A percentile compares a stretch with the other conserved stretches of the same genome.
These are phyloP conservation scores for Bos taurus DNA, from an alignment of 2,113 vertebrate genomes.

Conservation along the genomic window ARS-UCD2.0 NC_037335.1:55734501-55735000, in stretches of 20 bases:
- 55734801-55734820: not conserved
- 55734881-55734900: accelerated
- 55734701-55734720: not conserved
- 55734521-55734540: not conserved
- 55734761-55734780: not conserved
- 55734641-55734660: not conserved
- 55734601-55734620: not conserved
- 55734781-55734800: not conserved
- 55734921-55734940: not conserved
- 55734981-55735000: not conserved
- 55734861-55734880: not conserved
- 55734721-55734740: not conserved
- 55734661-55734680: not conserved
- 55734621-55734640: not conserved
- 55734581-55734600: not conserved
- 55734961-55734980: not conserved
- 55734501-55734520: not conserved
- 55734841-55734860: not conserved
- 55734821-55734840: not conserved
- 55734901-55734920: not conserved
- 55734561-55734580: not conserved
- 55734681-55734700: not conserved
- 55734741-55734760: not conserved
- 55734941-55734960: not conserved
- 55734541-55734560: not conserved